Conservation (phyloP, 2,888 invertebrate genomes). For the Mimumesa dahlbomi region DNA sequence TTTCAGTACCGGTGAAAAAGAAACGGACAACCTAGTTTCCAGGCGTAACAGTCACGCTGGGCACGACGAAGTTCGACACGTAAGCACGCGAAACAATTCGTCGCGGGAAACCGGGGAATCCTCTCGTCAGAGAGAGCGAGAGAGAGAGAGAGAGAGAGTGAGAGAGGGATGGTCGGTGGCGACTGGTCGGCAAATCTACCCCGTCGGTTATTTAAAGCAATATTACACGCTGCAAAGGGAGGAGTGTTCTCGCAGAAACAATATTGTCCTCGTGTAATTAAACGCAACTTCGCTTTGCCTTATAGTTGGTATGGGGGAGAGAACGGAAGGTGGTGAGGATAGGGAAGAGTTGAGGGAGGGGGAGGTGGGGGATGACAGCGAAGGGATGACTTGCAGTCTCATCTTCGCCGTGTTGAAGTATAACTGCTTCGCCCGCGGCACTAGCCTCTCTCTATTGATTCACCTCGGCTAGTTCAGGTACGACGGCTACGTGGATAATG, state of each 20-base stretch:
- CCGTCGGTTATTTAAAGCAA: slow-evolving; percentile 42
- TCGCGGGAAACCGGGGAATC: background rate
- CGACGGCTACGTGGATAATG: slow-evolving; percentile 42
- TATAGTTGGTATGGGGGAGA: slow-evolving; percentile 15
- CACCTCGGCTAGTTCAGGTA: slow-evolving; percentile 37
- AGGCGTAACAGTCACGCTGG: no score
- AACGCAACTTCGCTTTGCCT: slow-evolving; percentile 53
- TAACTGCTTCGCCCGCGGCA: slow-evolving; percentile 38
- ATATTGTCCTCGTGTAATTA: slow-evolving; percentile 68
- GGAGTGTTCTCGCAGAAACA: slow-evolving; percentile 52
- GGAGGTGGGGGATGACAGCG: slow-evolving; percentile 5
- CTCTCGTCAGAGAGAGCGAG: background rate
- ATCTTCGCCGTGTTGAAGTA: slow-evolving; percentile 20
- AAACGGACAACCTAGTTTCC: no score
- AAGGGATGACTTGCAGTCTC: slow-evolving; percentile 30
- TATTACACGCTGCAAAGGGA: slow-evolving; percentile 33
- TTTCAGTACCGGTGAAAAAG: no score
- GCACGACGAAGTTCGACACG: no score
- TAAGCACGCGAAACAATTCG: no score
- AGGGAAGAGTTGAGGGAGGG: no score
- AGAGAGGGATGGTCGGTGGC: no score
- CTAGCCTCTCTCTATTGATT: slow-evolving; percentile 60
- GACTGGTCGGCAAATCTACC: slow-evolving; percentile 14
- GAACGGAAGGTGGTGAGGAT: background rate
- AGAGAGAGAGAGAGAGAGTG: no score